These are phyloP conservation scores for Cotesia typhae DNA, from an alignment of 1,140 invertebrate species.

Conservation along the genomic window DNA sequence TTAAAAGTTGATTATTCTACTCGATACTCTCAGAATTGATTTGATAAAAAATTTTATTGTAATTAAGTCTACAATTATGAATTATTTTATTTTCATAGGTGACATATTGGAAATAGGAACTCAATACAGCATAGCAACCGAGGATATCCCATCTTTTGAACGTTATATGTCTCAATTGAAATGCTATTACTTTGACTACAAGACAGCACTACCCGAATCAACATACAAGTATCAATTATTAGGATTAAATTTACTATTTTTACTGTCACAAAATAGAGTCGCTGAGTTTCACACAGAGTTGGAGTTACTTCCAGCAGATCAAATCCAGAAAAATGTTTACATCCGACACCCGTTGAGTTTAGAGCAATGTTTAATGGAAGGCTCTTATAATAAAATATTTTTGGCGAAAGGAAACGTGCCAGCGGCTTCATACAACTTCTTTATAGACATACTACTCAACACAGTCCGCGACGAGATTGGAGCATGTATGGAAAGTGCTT, in stretches of 20 bases:
- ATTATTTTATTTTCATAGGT: conserved; percentile 63
- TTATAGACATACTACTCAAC: conserved; percentile 95
- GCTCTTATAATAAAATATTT: conserved; percentile 97
- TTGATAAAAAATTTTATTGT: too few relatives aligned
- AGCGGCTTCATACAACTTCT: conserved; percentile 93
- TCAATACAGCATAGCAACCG: conserved; percentile 90
- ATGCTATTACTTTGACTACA: conserved; percentile 97
- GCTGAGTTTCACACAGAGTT: conserved; percentile 99
- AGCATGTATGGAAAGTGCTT: conserved; percentile 95
- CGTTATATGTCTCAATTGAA: conserved; percentile 96
- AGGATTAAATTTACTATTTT: conserved; percentile 93
- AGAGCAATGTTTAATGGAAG: conserved; percentile 99
- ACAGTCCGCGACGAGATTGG: conserved; percentile 97
- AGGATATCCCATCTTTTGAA: conserved; percentile 95
- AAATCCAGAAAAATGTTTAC: conserved; percentile 93
- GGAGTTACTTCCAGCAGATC: conserved; percentile 91
- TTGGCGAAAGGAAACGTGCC: conserved; percentile 94
- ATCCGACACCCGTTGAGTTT: conserved; percentile 94
- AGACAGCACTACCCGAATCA: conserved; percentile 89
- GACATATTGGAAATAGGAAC: conserved; percentile 96
- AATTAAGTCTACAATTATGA: not conserved
- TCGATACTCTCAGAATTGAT: too few relatives aligned
- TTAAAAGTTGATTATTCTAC: too few relatives aligned
- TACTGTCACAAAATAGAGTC: conserved; percentile 96
- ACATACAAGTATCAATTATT: conserved; percentile 94